A percentile compares a stretch with the other conserved stretches of the same genome.
phyloP scores from a whole-genome alignment of 2,113 vertebrate genomes.

The Phyllostomus hastatus region DNA sequence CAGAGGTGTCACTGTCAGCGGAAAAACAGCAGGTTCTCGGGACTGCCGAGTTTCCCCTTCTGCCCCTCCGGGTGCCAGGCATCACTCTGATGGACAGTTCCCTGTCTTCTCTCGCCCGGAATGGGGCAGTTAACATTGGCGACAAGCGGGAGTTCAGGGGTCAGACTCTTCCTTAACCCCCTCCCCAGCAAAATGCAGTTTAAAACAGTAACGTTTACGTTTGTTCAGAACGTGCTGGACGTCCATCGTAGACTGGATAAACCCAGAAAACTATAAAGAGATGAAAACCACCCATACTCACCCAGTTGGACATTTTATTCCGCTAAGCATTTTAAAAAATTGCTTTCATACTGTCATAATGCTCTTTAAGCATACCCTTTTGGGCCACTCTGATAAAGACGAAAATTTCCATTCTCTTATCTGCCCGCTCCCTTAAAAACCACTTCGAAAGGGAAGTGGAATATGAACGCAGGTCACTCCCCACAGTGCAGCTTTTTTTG shows the following conservation, averaged over 20 bases:
- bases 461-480: neutral
- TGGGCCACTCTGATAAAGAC: neutral
- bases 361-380: neutral
- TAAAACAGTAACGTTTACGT: neutral
- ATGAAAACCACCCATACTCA: neutral
- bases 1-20: neutral
- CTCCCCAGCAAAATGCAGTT: neutral
- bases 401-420: neutral
- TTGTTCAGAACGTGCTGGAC: neutral
- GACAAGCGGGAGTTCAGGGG: neutral
- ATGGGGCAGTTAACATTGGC: neutral
- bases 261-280: neutral
- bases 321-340: neutral
- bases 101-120: neutral
- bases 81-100: neutral
- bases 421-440: neutral
- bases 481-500: neutral
- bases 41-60: neutral
- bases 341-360: neutral
- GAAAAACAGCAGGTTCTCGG: slow-evolving; percentile 29
- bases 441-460: neutral
- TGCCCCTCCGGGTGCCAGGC: too few species aligned
- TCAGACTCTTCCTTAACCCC: neutral
- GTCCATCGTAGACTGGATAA: neutral
- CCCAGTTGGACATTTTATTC: neutral